Evolutionary conservation across 1,140 invertebrate species (phyloP).

Genomic region (Cephus cinctus): DNA sequence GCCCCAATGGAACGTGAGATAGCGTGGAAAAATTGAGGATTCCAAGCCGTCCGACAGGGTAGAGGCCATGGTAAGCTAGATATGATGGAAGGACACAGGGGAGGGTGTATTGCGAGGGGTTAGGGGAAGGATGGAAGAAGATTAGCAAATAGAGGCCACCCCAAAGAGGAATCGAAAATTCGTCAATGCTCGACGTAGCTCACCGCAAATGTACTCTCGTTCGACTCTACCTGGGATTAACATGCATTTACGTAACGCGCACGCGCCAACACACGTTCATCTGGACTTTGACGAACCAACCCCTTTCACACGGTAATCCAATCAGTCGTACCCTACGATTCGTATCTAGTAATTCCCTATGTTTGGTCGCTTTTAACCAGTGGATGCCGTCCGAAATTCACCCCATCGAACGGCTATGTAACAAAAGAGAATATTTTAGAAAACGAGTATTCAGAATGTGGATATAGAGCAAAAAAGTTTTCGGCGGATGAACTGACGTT

Average conservation of each 20-base stretch:
- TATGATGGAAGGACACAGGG: no score
- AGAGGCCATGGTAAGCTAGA: no score
- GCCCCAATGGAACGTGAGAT: no score
- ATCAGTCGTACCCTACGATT: conserved; percentile 33
- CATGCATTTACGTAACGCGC: conserved; percentile 30
- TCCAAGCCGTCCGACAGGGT: background rate
- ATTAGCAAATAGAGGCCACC: conserved; percentile 21
- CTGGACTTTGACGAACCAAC: conserved; percentile 16
- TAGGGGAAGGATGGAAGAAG: no score
- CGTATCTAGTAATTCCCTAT: conserved; percentile 32
- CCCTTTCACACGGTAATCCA: conserved; percentile 30
- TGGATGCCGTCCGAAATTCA: no score
- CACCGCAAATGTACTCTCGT: conserved; percentile 29
- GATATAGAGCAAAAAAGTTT: no score
- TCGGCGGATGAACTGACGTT: no score
- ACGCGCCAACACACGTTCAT: background rate
- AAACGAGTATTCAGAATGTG: no score
- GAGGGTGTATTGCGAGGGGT: no score
- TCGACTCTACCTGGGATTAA: conserved; percentile 26
- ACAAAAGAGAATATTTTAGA: no score
- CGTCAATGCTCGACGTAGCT: conserved; percentile 23
- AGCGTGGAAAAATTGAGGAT: no score
- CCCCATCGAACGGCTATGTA: no score
- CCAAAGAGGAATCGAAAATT: conserved; percentile 26
- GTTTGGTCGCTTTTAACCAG: conserved; percentile 28